Conservation (phyloP, 2,888 invertebrate species). For the Tetheella fluctuosa region DNA sequence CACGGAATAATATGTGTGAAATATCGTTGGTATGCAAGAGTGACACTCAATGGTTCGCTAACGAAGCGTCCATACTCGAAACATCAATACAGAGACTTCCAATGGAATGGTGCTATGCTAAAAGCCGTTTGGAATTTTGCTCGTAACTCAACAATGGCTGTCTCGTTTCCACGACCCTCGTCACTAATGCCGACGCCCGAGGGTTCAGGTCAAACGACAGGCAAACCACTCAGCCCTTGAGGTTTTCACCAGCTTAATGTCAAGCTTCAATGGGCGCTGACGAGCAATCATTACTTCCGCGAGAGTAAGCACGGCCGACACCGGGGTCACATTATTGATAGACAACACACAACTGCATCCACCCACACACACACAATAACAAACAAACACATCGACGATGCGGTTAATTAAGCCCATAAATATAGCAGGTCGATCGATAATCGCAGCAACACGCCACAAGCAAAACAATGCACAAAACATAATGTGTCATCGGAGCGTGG, state of each 20-base stretch:
- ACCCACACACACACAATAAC: slow-evolving; percentile 4
- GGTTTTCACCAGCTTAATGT: slow-evolving; percentile 37
- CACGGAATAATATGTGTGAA: slow-evolving; percentile 40
- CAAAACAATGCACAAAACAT: slow-evolving; percentile 37
- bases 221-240: slow-evolving; percentile 16
- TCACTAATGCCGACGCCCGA: slow-evolving; percentile 22
- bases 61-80: slow-evolving; percentile 45
- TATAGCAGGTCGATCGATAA: slow-evolving; percentile 23
- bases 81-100: slow-evolving; percentile 24
- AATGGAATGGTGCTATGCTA: slow-evolving; percentile 20
- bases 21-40: slow-evolving; percentile 30
- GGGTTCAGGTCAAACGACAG: slow-evolving; percentile 22
- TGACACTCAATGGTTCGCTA: slow-evolving; percentile 45
- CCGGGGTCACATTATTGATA: slow-evolving; percentile 41
- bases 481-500: slow-evolving; percentile 59
- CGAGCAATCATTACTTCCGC: slow-evolving; percentile 43
- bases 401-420: slow-evolving; percentile 17
- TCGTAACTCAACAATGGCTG: slow-evolving; percentile 34
- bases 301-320: slow-evolving; percentile 32
- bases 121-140: slow-evolving; percentile 32
- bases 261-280: slow-evolving; percentile 41
- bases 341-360: slow-evolving; percentile 19
- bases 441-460: slow-evolving; percentile 29
- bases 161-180: slow-evolving; percentile 24
- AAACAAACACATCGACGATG: slow-evolving; percentile 16